A percentile compares a stretch with the other conserved stretches of the same genome.
phyloP scores from a whole-genome alignment of 1,140 invertebrate genomes.

The Helicoverpa armigera region DNA sequence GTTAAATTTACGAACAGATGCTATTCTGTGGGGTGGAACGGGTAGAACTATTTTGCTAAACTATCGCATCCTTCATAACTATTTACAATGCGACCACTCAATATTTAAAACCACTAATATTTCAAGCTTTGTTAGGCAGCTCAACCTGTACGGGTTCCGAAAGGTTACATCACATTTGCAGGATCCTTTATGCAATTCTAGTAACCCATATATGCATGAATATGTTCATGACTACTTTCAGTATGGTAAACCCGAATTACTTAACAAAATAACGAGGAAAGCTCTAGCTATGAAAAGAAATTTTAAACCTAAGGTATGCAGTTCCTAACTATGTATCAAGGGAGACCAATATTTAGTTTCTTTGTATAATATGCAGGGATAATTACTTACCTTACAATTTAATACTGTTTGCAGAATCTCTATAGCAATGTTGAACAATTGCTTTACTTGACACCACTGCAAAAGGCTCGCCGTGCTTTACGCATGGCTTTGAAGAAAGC shows the following conservation, averaged over 20 bases:
- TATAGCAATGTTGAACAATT: slow-evolving; percentile 65
- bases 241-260: slow-evolving; percentile 83
- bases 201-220: slow-evolving; percentile 88
- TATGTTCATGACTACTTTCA: slow-evolving; percentile 88
- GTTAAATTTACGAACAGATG: slow-evolving; percentile 85
- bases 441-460: slow-evolving; percentile 71
- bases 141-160: slow-evolving; percentile 89
- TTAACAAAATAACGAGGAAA: slow-evolving; percentile 87
- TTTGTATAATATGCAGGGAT: too few species aligned
- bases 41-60: slow-evolving; percentile 87
- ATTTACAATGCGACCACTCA: slow-evolving; percentile 84
- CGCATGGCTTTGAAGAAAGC: slow-evolving; percentile 77
- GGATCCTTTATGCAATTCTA: slow-evolving; percentile 86
- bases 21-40: slow-evolving; percentile 87
- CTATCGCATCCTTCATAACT: slow-evolving; percentile 87
- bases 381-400: too few species aligned
- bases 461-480: slow-evolving; percentile 77
- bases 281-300: slow-evolving; percentile 79
- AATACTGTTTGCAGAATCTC: slow-evolving; percentile 60
- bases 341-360: too few species aligned
- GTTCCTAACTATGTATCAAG: background rate
- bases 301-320: slow-evolving; percentile 74
- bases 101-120: slow-evolving; percentile 89
- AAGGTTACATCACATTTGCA: slow-evolving; percentile 88
- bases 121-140: slow-evolving; percentile 88